Conservation (phyloP, 1,140 invertebrate genomes). For the Listronotus bonariensis region DNA sequence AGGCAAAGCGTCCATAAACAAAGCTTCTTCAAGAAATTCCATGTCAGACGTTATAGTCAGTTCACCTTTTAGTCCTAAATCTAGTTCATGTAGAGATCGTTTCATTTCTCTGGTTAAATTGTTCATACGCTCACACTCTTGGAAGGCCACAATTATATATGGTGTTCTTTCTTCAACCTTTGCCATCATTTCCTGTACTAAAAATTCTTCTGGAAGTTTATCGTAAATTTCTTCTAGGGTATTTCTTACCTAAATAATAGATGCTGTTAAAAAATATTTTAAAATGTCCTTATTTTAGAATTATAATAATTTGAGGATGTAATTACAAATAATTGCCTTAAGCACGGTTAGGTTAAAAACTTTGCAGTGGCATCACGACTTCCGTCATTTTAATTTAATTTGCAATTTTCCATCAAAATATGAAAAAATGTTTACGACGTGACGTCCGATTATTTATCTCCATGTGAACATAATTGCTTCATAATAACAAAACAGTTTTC, state of each 20-base stretch:
- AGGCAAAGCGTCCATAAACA: constrained; percentile 88
- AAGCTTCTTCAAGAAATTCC: constrained; percentile 81
- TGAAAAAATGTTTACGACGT: too few relatives aligned
- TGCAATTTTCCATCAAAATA: too few relatives aligned
- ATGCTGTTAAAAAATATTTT: not conserved
- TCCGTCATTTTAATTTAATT: too few relatives aligned
- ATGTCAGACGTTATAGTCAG: constrained; percentile 90
- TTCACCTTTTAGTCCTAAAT: constrained; percentile 79
- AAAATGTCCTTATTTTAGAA: too few relatives aligned
- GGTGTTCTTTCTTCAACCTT: constrained; percentile 90
- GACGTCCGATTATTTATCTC: too few relatives aligned
- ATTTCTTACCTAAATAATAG: constrained; percentile 66
- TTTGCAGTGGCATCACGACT: too few relatives aligned
- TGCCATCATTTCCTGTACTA: constrained; percentile 81
- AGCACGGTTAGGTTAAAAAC: too few relatives aligned
- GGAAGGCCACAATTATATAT: constrained; percentile 89
- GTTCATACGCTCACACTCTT: constrained; percentile 97
- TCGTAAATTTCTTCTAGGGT: constrained; percentile 88
- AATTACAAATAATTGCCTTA: too few relatives aligned
- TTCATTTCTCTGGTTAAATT: constrained; percentile 78
- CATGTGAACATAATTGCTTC: too few relatives aligned
- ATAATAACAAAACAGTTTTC: too few relatives aligned
- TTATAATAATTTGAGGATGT: too few relatives aligned
- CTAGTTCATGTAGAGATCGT: constrained; percentile 81
- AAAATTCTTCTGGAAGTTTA: constrained; percentile 88